Base-by-base conservation (phyloP, 2,797 vertebrate genomes). In the Pseudocheirus occidentalis region DNA sequence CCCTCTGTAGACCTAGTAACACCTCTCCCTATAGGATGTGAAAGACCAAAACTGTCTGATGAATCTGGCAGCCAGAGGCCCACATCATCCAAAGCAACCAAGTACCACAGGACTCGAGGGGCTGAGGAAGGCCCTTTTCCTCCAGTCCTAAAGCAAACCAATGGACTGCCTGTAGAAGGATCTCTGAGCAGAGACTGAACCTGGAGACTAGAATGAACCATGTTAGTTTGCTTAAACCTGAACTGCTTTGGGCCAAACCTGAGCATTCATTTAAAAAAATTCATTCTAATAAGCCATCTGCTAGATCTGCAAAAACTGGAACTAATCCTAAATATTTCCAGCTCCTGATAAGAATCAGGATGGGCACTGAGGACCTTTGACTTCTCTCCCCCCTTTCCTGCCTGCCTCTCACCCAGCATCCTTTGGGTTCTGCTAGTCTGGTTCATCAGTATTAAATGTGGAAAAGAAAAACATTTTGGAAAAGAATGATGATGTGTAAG, bases 151-250 rank as follows among this genome's bases (percentile, higher is more conserved):
- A 57, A 13, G 92, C 16, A 90, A 55, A 66, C 91, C 58, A 28
- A 55, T 50, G 55, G 91, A 55, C 34, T 92, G 73, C 90, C 81
- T 87, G 2, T 52, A 97, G 91, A 93, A 91, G 62, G 90, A 81
- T 40, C 57, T 95, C 46, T 87, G 90, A 92, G 89, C 24, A 93
- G 59, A 53, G 91, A 92, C 73, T 53, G 66, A 58, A 94, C 95
- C 90, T 27, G 58, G 21, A 87, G 46, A 93, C 89, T 92, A 29
- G 94, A 94, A 92, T 92, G 90, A 31, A 89, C 3, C 21, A 50
- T 27, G 3, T 50, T 50, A 87, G 40, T 87, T 27, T 81, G 66
- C 18, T 81, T 81, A 81, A 73, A 81, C 21, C 66, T 81, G 40
- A 87, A 50, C 40, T 87, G 24, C 21, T 50, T 21, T 16, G 21